These are phyloP conservation scores for Bradysia coprophila DNA, from an alignment of 1,140 invertebrate genomes.

Conservation along the genomic window DNA sequence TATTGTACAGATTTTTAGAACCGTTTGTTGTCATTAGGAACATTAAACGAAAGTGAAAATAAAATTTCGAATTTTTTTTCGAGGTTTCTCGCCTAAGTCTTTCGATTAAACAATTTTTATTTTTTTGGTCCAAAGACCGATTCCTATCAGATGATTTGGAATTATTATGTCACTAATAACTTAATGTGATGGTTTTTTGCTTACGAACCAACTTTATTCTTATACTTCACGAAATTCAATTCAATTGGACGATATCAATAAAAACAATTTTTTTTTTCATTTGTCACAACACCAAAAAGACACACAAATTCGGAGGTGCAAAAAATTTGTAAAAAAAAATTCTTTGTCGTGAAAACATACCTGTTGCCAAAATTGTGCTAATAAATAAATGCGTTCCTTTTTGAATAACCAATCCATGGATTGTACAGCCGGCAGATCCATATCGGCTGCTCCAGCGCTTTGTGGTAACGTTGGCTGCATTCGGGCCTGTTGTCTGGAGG, in stretches of 20 bases:
- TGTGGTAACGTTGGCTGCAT: conserved; percentile 43
- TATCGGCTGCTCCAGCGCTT: conserved; percentile 43
- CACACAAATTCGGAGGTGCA: not conserved
- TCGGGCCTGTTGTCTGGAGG: conserved; percentile 22
- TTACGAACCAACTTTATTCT: too few species aligned
- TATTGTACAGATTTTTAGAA: too few species aligned
- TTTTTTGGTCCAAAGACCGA: too few species aligned
- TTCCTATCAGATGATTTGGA: too few species aligned
- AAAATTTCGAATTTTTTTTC: too few species aligned
- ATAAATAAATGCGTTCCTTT: conserved; percentile 79
- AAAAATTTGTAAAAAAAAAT: not conserved
- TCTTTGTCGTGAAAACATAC: too few species aligned
- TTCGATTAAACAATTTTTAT: too few species aligned
- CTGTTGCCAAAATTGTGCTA: conserved; percentile 90
- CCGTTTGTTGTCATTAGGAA: too few species aligned
- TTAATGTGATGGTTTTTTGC: too few species aligned
- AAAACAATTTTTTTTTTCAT: not conserved
- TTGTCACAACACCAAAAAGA: not conserved
- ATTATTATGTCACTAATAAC: too few species aligned
- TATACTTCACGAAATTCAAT: not conserved
- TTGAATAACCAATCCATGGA: conserved; percentile 90
- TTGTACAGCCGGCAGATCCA: conserved; percentile 68
- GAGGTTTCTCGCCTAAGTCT: too few species aligned
- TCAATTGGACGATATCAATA: not conserved
- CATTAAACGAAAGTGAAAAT: too few species aligned